phyloP scores from a whole-genome alignment of 2,113 vertebrate species.

The Dipodomys spectabilis region DNA sequence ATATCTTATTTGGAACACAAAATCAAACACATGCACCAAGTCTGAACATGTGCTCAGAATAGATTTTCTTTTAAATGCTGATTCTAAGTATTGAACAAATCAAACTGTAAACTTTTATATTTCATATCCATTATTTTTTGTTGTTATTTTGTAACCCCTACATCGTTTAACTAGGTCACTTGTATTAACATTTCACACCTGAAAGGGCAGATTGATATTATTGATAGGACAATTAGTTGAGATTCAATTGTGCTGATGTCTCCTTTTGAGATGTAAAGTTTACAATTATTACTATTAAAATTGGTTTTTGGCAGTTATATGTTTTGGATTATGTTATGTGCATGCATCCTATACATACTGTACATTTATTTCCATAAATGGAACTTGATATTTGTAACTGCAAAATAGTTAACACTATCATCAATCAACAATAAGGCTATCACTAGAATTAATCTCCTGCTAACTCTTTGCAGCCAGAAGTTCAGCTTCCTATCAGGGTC shows the following conservation, averaged over 20 bases:
- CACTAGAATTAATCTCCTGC: neutral
- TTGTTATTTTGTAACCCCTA: neutral
- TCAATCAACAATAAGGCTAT: conserved; percentile 2
- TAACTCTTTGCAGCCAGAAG: neutral
- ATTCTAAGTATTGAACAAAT: neutral
- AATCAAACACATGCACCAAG: conserved; percentile 15
- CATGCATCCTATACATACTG: neutral
- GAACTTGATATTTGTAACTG: conserved; percentile 35
- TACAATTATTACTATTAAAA: conserved; percentile 32
- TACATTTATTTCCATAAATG: conserved; percentile 39
- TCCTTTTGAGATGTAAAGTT: conserved; percentile 39
- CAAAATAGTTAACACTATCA: conserved; percentile 32
- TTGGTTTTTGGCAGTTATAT: conserved; percentile 37
- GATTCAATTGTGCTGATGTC: conserved; percentile 31
- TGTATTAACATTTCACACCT: conserved; percentile 50
- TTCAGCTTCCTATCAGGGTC: neutral
- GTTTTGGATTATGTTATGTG: conserved; percentile 43
- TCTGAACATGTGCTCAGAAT: conserved; percentile 33
- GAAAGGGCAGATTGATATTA: conserved; percentile 52
- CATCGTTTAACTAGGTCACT: conserved; percentile 1
- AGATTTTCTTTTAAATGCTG: conserved; percentile 27
- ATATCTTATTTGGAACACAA: conserved; percentile 45
- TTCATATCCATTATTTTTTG: neutral
- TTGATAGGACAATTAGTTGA: conserved; percentile 14
- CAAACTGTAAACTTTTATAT: conserved; percentile 23